Evolutionary conservation across 2,797 vertebrate genomes (phyloP).

Genomic region (Tragelaphus eurycerus): DNA sequence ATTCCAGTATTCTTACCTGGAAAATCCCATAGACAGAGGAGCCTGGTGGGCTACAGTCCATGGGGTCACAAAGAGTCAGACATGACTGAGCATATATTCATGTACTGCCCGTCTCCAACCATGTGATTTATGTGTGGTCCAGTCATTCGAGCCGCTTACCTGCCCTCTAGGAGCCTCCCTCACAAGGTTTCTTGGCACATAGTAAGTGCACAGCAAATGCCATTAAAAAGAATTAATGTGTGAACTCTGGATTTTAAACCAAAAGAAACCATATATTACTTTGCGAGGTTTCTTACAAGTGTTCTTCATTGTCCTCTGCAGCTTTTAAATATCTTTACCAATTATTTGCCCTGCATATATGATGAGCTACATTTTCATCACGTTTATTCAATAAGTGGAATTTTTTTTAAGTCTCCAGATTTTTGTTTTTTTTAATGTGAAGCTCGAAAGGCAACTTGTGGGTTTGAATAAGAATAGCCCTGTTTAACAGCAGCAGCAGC

Average conservation of each 20-base stretch:
- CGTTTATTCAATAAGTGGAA: slow-evolving; percentile 27
- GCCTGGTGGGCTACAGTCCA: neutral
- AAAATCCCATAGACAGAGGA: neutral
- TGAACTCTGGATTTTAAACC: neutral
- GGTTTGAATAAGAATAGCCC: neutral
- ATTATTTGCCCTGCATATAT: neutral
- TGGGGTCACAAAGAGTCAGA: neutral
- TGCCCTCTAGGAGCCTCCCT: neutral
- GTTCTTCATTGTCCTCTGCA: neutral
- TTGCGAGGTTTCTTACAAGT: neutral
- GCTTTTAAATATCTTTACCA: neutral
- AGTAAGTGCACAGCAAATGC: neutral
- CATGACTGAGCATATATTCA: neutral
- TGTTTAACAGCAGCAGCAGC: neutral
- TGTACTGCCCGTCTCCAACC: neutral
- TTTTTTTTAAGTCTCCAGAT: neutral
- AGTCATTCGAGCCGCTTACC: neutral
- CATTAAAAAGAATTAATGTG: neutral
- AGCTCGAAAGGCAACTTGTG: neutral
- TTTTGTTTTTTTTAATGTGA: neutral
- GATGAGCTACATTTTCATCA: slow-evolving; percentile 19
- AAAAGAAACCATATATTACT: neutral
- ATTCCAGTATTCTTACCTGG: neutral
- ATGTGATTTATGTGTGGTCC: neutral
- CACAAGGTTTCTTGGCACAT: neutral